phyloP scores from a whole-genome alignment of 64 coral and sea anemone species.

The Anthopleura sola region DNA sequence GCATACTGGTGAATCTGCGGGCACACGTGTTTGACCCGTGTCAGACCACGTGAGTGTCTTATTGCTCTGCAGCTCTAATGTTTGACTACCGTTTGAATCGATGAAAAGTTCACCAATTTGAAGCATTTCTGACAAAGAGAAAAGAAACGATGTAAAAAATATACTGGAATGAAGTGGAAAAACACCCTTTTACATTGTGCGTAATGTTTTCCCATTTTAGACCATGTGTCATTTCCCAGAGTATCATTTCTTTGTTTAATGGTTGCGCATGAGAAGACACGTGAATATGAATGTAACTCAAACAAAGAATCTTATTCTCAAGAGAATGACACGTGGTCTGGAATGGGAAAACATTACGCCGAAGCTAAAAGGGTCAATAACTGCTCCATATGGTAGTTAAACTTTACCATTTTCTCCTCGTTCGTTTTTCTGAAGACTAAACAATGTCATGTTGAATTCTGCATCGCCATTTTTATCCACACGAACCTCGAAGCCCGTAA shows the following conservation, averaged over 20 bases:
- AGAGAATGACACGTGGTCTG: too few species aligned
- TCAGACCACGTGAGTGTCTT: slow-evolving; percentile 41
- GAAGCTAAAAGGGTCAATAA: too few species aligned
- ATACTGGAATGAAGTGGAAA: background rate
- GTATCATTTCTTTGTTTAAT: too few species aligned
- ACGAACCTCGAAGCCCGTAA: slow-evolving; percentile 37
- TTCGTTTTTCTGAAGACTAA: slow-evolving; percentile 22
- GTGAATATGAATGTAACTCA: too few species aligned
- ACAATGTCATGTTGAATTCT: slow-evolving; percentile 49
- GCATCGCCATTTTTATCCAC: slow-evolving; percentile 47
- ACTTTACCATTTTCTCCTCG: slow-evolving; percentile 8
- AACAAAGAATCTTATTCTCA: too few species aligned
- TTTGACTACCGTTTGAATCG: slow-evolving; percentile 13
- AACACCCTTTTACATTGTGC: too few species aligned
- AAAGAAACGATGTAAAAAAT: background rate
- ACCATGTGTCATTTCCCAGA: too few species aligned
- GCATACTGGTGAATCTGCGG: slow-evolving; percentile 33
- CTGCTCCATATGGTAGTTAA: too few species aligned
- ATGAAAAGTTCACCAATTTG: slow-evolving; percentile 28
- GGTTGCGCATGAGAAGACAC: too few species aligned
- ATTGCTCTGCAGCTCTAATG: background rate
- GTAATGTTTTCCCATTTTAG: too few species aligned
- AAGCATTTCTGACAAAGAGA: slow-evolving; percentile 30
- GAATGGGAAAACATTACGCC: too few species aligned
- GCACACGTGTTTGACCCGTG: slow-evolving; percentile 22